Evolutionary conservation across 1,140 invertebrate genomes (phyloP), one percentile per base, ranked within the genome.

Genomic region (Tetragonula clypearis): DNA sequence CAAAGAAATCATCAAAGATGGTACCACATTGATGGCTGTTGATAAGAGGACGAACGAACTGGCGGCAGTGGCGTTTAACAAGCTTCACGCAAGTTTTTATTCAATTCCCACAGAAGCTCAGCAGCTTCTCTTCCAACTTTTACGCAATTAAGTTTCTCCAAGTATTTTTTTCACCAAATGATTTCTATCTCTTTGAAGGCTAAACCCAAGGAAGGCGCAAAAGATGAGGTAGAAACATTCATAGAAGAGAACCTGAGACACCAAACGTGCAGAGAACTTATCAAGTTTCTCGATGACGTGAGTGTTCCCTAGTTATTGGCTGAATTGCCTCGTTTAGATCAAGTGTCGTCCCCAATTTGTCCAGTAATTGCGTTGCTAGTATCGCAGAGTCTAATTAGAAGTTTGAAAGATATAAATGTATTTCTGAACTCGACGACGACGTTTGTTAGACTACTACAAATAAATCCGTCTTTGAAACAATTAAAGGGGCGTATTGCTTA

Each of bases 161-260:
- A 55, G 9, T 9, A 14, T n/a, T 30, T 58, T 30, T 58, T 35
- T 75, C 53, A 30, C 1, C 2, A n/a, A 55, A 82, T 65, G 66
- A 58, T 17, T 80, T 30, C 35, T 21, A 4, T 86, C 35, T 71
- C 12, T 60, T 81, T 82, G 55, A 68, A 95, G 95, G 91, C 79
- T 12, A 77, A 90, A 11, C 89, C 93, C 23, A 88, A 93, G 85
- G 88, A 91, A 12, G 93, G 93, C 8, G 95, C 95, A 62, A 94
- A 94, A 56, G 92, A 95, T 62, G 95, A 95, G 86, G 95, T 96
- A 73, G 93, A 95, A 17, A 92, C 95, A 88, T 96, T 96, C 79
- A 93, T 95, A 9, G 94, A 96, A 60, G 94, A 96, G 26, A 87
- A 90, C 6, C 94, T 95, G 68, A 95, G 94, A 62, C 94, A 95